Base-by-base conservation (phyloP, 2,113 vertebrate genomes). In the Brachirus orientalis region DNA sequence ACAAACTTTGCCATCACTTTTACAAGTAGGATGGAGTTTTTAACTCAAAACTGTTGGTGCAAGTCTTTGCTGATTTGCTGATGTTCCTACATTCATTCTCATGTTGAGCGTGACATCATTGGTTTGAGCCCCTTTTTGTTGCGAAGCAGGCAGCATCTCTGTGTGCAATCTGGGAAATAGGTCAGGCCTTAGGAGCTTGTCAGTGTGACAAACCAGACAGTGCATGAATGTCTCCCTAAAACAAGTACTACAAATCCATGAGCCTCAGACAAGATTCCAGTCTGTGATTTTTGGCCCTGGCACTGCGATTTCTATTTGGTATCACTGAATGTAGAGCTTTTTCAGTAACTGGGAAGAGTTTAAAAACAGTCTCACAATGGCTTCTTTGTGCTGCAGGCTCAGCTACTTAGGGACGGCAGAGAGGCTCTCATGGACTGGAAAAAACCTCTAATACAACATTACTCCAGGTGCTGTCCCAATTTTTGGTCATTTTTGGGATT, bases 271-370 rank as follows among this genome's bases (percentile, higher is more conserved):
- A 76, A 87, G 86, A 88, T 87, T 86, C 82, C 89, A 88, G 89
- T 68, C 83, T 90, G 88, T 89, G 91, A 89, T 90, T 88, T 89
- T 84, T 92, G 89, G 90, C 91, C 77, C 59, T 47, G 80, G 71
- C 69, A 38, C 83, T 81, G 83, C 61, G 73, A 82, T 87, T 86
- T 87, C 85, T 84, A 75, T 88, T 78, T 73, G 76, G 83, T 80
- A 73, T 81, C 52, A 60, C 77, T 82, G 86, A 86, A 88, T 73
- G 68, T 77, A 71, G 75, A 55, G 60, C 77, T 73, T 79, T 85
- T 86, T 77, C 71, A 82, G 77, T 80, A 79, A 85, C 84, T 72
- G 82, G 84, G 81, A 88, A 66, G 69, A 83, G 55, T 86, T 87
- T 83, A 80, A 90, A 84, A 86, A 72, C 72, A 84, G 61, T 28